These are phyloP conservation scores for Caenorhabditis inopinata DNA, from an alignment of 1,140 invertebrate genomes.

Conservation along the genomic window DNA sequence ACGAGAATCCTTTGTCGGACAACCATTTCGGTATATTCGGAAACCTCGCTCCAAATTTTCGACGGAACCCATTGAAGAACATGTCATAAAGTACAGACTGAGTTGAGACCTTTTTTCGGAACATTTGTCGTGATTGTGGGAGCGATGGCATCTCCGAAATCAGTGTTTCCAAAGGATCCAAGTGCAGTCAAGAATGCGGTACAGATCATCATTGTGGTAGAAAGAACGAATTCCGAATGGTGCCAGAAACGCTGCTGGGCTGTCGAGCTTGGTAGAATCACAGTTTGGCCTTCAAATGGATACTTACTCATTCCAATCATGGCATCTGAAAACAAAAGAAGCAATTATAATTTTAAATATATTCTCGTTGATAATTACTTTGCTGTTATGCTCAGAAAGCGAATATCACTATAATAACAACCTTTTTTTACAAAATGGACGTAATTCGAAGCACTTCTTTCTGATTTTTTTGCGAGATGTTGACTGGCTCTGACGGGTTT, in stretches of 20 bases:
- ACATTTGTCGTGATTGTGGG: conserved; percentile 70
- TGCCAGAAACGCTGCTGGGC: conserved; percentile 67
- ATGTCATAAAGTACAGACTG: conserved; percentile 66
- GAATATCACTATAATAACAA: conserved; percentile 60
- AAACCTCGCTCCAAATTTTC: conserved; percentile 60
- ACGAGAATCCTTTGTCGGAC: conserved; percentile 63
- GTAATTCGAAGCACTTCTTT: conserved; percentile 63
- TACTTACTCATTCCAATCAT: conserved; percentile 69
- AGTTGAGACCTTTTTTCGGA: conserved; percentile 65
- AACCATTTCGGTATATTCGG: conserved; percentile 55
- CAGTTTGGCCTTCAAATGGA: conserved; percentile 69
- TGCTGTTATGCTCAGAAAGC: conserved; percentile 60
- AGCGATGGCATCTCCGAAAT: conserved; percentile 67
- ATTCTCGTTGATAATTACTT: too few species aligned
- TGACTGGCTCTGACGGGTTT: conserved; percentile 64
- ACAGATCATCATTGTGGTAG: conserved; percentile 68
- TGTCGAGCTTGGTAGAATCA: conserved; percentile 69
- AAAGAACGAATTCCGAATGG: conserved; percentile 68
- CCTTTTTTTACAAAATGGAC: conserved; percentile 66
- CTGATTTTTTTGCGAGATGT: conserved; percentile 63
- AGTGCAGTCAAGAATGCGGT: conserved; percentile 66
- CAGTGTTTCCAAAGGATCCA: conserved; percentile 64
- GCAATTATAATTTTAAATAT: too few species aligned
- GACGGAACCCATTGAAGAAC: conserved; percentile 64
- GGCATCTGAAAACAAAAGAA: conserved; percentile 68